These are phyloP conservation scores for Sarcophaga rosellei DNA, from an alignment of 2,888 invertebrate genomes.

Conservation along the genomic window DNA sequence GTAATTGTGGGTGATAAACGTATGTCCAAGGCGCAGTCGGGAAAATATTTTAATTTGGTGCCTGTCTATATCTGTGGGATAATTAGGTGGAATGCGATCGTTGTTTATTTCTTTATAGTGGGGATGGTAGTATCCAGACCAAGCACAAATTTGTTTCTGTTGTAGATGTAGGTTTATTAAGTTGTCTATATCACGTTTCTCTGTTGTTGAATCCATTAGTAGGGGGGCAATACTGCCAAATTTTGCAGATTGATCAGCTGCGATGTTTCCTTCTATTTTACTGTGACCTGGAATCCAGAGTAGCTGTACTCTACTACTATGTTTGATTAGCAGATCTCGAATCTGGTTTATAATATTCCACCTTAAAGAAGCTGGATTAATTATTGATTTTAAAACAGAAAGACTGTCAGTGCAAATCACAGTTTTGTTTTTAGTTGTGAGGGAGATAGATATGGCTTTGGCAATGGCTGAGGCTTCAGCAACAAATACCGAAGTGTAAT, in stretches of 20 bases:
- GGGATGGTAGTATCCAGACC: no score
- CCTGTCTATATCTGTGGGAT: no score
- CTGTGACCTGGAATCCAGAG: conserved; percentile 15
- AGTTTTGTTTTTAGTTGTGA: not conserved
- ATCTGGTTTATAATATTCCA: conserved; percentile 18
- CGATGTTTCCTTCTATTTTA: not conserved
- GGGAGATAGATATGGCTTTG: conserved; percentile 2
- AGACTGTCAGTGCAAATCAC: conserved; percentile 8
- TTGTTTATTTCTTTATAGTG: no score
- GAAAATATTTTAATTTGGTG: no score
- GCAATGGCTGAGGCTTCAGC: conserved; percentile 6
- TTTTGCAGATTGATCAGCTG: not conserved
- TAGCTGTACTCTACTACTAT: not conserved
- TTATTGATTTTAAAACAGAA: conserved; percentile 3
- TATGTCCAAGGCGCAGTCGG: no score
- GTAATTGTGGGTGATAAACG: no score
- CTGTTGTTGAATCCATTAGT: no score
- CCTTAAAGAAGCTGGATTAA: not conserved
- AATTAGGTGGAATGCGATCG: no score
- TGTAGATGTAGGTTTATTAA: no score
- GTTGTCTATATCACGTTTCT: no score
- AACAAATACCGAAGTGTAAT: conserved; percentile 11
- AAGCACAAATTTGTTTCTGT: no score
- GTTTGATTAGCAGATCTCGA: conserved; percentile 9
- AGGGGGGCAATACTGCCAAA: no score